Conservation (phyloP, 2,888 invertebrate genomes). For the Argyra leucocephala region DNA sequence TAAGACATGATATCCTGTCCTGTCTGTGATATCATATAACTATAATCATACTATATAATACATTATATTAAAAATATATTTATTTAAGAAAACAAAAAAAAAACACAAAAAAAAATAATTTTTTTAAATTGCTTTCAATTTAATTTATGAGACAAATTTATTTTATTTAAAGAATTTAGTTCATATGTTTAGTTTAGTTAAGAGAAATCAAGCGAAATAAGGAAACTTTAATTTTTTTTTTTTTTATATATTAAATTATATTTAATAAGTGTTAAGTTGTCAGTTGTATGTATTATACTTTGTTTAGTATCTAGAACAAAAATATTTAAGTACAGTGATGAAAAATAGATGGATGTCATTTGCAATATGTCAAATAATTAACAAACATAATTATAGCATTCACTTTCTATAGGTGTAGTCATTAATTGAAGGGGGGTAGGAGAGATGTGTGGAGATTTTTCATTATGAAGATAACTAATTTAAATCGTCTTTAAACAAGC, state of each 20-base stretch:
- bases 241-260: background rate
- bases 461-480: too few species aligned
- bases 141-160: slow-evolving; percentile 6
- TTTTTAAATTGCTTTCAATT: slow-evolving; percentile 1
- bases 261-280: slow-evolving; percentile 3
- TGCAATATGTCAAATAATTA: too few species aligned
- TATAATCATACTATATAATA: background rate
- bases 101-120: too few species aligned
- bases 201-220: background rate
- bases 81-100: background rate
- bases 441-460: too few species aligned
- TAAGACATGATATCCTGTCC: slow-evolving; percentile 4
- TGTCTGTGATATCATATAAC: background rate
- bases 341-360: too few species aligned
- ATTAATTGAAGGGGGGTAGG: too few species aligned
- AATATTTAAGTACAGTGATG: too few species aligned
- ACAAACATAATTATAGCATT: too few species aligned
- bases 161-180: slow-evolving; percentile 6
- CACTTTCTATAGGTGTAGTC: too few species aligned
- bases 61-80: background rate
- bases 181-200: background rate
- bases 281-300: background rate
- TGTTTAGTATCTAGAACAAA: background rate
- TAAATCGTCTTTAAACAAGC: too few species aligned
- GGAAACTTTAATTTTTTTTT: background rate